Evolutionary conservation across 2,113 vertebrate genomes (phyloP).

Genomic region (Saguinus midas): DNA sequence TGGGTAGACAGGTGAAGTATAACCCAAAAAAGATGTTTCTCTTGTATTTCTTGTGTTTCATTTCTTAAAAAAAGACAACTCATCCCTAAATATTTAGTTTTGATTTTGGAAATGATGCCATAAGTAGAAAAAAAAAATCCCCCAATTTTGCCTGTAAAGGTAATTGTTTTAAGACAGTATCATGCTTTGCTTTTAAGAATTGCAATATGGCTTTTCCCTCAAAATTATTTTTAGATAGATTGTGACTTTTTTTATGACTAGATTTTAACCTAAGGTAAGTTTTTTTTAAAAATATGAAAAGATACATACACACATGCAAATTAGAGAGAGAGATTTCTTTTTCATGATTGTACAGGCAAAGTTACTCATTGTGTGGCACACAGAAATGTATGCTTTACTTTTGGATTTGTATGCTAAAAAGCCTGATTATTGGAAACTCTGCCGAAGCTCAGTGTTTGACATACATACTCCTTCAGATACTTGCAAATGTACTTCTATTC

Average conservation of each 20-base stretch:
- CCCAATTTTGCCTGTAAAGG: not conserved
- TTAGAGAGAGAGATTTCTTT: not conserved
- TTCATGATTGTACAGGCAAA: not conserved
- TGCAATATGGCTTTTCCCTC: not conserved
- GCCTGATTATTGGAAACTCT: slow-evolving; percentile 2
- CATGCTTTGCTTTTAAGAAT: slow-evolving; percentile 17
- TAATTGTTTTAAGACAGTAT: not conserved
- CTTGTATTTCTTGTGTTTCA: slow-evolving; percentile 38
- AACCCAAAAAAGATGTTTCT: not conserved
- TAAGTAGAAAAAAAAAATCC: not conserved
- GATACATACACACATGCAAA: not conserved
- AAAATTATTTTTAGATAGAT: not conserved
- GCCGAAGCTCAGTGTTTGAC: slow-evolving; percentile 48
- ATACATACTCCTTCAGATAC: slow-evolving; percentile 45
- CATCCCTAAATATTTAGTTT: not conserved
- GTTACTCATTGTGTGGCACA: not conserved
- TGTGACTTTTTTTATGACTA: not conserved
- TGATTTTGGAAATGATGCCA: slow-evolving; percentile 55
- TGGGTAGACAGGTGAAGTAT: slow-evolving; percentile 38
- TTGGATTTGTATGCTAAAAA: not conserved
- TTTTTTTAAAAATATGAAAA: not conserved
- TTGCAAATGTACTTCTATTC: slow-evolving; percentile 57
- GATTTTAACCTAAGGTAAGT: slow-evolving; percentile 22
- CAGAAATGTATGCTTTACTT: not conserved
- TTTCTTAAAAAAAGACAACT: slow-evolving; percentile 60